Evolutionary conservation across 2,888 invertebrate genomes (phyloP).

Genomic region (Andrena flavipes): DNA sequence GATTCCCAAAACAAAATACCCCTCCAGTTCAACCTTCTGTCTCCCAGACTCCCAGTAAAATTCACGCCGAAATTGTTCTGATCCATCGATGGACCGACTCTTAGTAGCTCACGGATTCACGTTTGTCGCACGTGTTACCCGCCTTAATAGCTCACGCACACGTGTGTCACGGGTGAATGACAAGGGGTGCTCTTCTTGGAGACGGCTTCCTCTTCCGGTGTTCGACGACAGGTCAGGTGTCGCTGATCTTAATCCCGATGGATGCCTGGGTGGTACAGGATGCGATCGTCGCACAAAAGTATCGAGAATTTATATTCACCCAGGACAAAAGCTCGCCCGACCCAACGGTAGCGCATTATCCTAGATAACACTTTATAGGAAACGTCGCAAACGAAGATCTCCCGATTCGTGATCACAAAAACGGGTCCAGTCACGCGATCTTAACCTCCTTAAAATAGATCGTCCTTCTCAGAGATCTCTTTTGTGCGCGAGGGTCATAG

Average conservation of each 20-base stretch:
- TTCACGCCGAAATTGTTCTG: neutral
- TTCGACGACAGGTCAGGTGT: conserved; percentile 72
- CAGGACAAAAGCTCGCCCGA: conserved; percentile 18
- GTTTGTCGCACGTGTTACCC: conserved; percentile 62
- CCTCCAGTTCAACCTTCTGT: neutral
- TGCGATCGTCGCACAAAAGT: conserved; percentile 61
- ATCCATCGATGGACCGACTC: neutral
- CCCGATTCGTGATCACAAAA: neutral
- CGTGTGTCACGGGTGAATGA: conserved; percentile 62
- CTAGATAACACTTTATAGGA: conserved; percentile 14
- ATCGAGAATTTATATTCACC: conserved; percentile 49
- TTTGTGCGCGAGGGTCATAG: conserved; percentile 45
- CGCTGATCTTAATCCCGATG: conserved; percentile 70
- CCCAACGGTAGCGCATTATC: conserved; percentile 6
- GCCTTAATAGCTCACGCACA: conserved; percentile 64
- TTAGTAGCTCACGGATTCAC: conserved; percentile 43
- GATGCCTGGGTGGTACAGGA: conserved; percentile 68
- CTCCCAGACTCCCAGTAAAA: neutral
- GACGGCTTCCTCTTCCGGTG: conserved; percentile 74
- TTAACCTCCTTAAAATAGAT: conserved; percentile 9
- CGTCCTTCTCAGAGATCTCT: conserved; percentile 16
- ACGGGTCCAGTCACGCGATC: neutral
- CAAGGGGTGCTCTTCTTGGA: conserved; percentile 52
- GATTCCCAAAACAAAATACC: no score
- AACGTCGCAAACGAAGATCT: conserved; percentile 8